Base-by-base conservation (phyloP, 2,888 invertebrate species). In the Caenorhabditis imperialis region DNA sequence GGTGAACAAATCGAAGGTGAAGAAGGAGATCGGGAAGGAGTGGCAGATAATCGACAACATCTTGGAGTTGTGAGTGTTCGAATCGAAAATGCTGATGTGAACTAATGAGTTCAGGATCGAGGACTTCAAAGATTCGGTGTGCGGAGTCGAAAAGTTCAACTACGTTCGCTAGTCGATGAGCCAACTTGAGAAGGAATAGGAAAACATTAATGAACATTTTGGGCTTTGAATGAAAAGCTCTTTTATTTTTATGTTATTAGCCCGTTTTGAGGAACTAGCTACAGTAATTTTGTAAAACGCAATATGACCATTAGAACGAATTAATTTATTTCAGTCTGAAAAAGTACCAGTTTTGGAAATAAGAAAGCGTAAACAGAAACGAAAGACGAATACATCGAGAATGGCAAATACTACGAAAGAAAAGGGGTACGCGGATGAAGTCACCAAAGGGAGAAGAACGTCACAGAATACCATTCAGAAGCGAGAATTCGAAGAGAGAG, bases 141-240 rank as follows among this genome's bases (percentile, higher is more conserved):
- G 72, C 30, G 72, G 72, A 12, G 58, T 58, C 18, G 72, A 72
- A 27, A 72, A 72, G 18, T 38, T n/a, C n/a, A 22, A 37, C 10
- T 50, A 20, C 16, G 50, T 57, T 20, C 22, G 54, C 37, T 62
- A 44, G 42, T n/a, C n/a, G n/a, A n/a, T n/a, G n/a, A n/a, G n/a
- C n/a, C n/a, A n/a, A n/a, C n/a, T n/a, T n/a, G n/a, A n/a, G n/a
- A n/a, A n/a, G n/a, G n/a, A n/a, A n/a, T n/a, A n/a, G n/a, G n/a
- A n/a, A n/a, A n/a, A n/a, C n/a, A n/a, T n/a, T n/a, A n/a, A n/a
- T n/a, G n/a, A n/a, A n/a, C n/a, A n/a, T n/a, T n/a, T n/a, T n/a
- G n/a, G n/a, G n/a, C n/a, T n/a, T n/a, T n/a, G n/a, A n/a, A n/a
- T n/a, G n/a, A n/a, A n/a, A n/a, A n/a, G n/a, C n/a, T n/a, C n/a